Evolutionary conservation across 2,888 invertebrate species (phyloP).

Genomic region (Tachina fera): DNA sequence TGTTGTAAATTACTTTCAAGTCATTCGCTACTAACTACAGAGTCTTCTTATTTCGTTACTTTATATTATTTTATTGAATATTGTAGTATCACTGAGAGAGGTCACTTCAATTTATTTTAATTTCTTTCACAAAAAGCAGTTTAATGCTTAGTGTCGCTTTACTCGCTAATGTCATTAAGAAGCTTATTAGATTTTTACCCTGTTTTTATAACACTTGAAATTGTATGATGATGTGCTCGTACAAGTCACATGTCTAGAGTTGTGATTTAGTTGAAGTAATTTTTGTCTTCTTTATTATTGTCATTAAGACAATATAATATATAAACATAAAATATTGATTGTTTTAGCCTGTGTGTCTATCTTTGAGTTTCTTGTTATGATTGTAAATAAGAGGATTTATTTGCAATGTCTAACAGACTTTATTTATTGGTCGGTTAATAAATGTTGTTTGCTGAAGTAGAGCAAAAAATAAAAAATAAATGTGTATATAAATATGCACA

Average conservation of each 20-base stretch:
- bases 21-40: background rate
- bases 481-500: no score
- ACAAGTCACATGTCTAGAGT: background rate
- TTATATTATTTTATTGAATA: background rate
- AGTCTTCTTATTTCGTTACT: conserved; percentile 1
- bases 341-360: conserved; percentile 7
- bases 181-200: conserved; percentile 33
- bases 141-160: conserved; percentile 30
- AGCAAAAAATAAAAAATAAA: background rate
- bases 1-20: background rate
- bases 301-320: background rate
- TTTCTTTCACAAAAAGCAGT: background rate
- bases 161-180: conserved; percentile 15
- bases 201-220: conserved; percentile 31
- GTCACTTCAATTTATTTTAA: conserved; percentile 31
- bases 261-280: background rate
- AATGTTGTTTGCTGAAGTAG: background rate
- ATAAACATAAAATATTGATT: conserved; percentile 45
- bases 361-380: conserved; percentile 18
- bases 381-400: conserved; percentile 27
- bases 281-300: background rate
- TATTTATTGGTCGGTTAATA: conserved; percentile 17
- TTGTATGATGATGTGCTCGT: background rate
- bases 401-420: conserved; percentile 1
- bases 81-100: background rate